Evolutionary conservation across 2,797 vertebrate species (phyloP), one percentile per base, ranked within the genome.

Genomic region (Dendrocincla tyrannina): DNA sequence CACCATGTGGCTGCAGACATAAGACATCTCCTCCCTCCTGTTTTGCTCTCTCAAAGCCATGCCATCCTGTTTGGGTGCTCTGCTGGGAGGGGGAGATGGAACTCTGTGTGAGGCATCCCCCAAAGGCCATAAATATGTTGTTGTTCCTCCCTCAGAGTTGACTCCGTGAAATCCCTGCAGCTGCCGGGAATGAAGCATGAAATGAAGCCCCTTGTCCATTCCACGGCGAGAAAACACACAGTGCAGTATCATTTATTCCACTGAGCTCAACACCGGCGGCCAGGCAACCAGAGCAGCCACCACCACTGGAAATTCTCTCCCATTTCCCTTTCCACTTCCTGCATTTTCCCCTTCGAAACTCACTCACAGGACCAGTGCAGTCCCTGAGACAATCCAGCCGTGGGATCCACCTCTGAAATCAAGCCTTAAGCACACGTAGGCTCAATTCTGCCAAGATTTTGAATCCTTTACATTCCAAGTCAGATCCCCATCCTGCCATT

Each of bases 1-100:
- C 59, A n/a, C 17, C 11, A 5, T 5, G 2, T 1, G 15, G 32
- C 25, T 1, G 9, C 50, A 23, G 8, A 15, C 19, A 28, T 30
- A 5, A 13, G 27, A 64, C 46, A 44, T 37, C 62, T 64, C 50
- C 42, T 58, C 55, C 28, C 73, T 8, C 5, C 64, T 17, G 47
- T 4, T 67, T 19, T 17, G 56, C 46, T 77, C 53, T 72, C 75
- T 52, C 39, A 17, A 79, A 52, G 63, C 23, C 32, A 17, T 2
- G 17, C 12, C 47, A 75, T n/a, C 47, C 68, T 30, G 46, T 90
- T 37, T 7, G 7, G 24, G 24, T 39, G 56, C n/a, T 59, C 53
- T 46, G 47, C 35, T n/a, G 56, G 7, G 42, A 11, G 35, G 49
- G 50, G n/a, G 55, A 81, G 93, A 90, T 41, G 11, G 85, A 78